Base-by-base conservation (phyloP, 2,113 vertebrate species). In the Poeciliopsis prolifica region DNA sequence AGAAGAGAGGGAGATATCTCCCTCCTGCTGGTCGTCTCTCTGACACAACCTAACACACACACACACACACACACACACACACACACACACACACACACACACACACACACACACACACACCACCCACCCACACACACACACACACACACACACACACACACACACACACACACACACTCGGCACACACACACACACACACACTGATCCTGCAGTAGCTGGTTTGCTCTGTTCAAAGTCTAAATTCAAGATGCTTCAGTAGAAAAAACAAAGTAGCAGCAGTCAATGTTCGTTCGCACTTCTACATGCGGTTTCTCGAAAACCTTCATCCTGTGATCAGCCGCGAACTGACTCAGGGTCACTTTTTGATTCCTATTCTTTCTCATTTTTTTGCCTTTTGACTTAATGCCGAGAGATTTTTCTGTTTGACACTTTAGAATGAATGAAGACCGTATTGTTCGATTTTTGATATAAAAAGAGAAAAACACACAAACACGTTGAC, bases 261-360 rank as follows among this genome's bases (percentile, higher is more conserved):
- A 78, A 69, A 33, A 66, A 19, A 37, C 10, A 37, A 63, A 51
- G 3, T 1, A 75, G 48, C 14, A n/a, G 65, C 29, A 68, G 68
- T 79, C 29, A 1, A 26, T 26, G 65, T 10, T 12, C 1, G 64
- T 65, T 72, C 65, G 35, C 7, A 29, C 35, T 64, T 87, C 62
- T 78, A 35, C 58, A 30, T 80, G 84, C 65, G 84, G 64, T 61
- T 70, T 74, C 63, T 84, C 75, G 71, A 71, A 78, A 69, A 9
- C 1, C 68, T 29, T 62, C 60, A 58, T 72, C 15, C 24, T 11
- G 33, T 42, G 26, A 71, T 77, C 9, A 35, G 4, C 78, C 71
- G 60, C 4, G 42, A 22, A 58, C 66, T 72, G 82, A 72, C 86
- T 90, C 89, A 84, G 87, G 87, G 73, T 86, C 64, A n/a, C 26